Evolutionary conservation across 2,888 invertebrate species (phyloP).

Genomic region (Serripes groenlandicus): DNA sequence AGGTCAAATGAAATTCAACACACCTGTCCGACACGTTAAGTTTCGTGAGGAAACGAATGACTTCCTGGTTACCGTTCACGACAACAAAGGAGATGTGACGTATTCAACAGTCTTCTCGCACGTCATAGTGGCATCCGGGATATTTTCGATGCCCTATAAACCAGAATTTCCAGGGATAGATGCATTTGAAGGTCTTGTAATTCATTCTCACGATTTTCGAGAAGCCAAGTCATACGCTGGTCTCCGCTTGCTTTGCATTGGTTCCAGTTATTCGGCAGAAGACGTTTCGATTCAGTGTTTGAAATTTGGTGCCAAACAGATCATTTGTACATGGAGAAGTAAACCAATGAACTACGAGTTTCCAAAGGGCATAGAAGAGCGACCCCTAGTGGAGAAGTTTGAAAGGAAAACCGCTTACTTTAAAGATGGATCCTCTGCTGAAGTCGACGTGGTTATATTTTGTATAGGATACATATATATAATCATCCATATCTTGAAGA

Average conservation of each 20-base stretch:
- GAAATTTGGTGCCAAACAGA: constrained; percentile 28
- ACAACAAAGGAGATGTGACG: constrained; percentile 24
- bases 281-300: constrained; percentile 45
- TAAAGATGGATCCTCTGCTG: constrained; percentile 53
- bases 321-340: constrained; percentile 31
- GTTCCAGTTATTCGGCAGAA: constrained; percentile 51
- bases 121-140: constrained; percentile 55
- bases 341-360: constrained; percentile 60
- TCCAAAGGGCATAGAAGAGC: constrained; percentile 56
- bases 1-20: constrained; percentile 27
- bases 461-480: constrained; percentile 48
- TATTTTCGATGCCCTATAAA: constrained; percentile 52
- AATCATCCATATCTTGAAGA: constrained; percentile 38
- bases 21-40: constrained; percentile 39
- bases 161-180: constrained; percentile 51
- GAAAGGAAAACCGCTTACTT: constrained; percentile 43
- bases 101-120: constrained; percentile 36
- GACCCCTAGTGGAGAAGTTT: constrained; percentile 45
- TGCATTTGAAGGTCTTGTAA: constrained; percentile 45
- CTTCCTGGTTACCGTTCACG: constrained; percentile 48
- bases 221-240: constrained; percentile 43
- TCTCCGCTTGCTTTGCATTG: constrained; percentile 47
- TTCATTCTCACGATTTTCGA: constrained; percentile 62
- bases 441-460: constrained; percentile 51
- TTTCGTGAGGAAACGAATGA: constrained; percentile 42